Evolutionary conservation across 2,797 vertebrate genomes (phyloP), one percentile per base, ranked within the genome.

Genomic region (Bryconaethiops microstoma): DNA sequence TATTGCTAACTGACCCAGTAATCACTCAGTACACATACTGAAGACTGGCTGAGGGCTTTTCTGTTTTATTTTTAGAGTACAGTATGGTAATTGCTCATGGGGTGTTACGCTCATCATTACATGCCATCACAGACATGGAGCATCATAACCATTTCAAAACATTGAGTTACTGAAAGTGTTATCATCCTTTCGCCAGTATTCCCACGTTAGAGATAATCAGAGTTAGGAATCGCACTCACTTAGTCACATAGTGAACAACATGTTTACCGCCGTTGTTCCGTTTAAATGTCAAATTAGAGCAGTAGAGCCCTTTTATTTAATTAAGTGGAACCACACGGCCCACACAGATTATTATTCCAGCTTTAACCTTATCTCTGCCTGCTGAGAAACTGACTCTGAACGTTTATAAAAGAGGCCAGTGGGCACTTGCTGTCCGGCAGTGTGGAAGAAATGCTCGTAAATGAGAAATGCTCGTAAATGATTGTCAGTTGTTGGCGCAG

Each of bases 91-190:
- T 81, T 55, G 29, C 57, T 75, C 64, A 19, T 42, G 57, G 60
- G 60, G 9, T 65, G n/a, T 19, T 65, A 73, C 42, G 70, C n/a
- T 29, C 48, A 16, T 52, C 10, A 52, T 52, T 14, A 17, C n/a
- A 42, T 73, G 7, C 0, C 59, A 16, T 64, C 29, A 67, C 25
- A 62, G 81, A 74, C 81, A 78, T 63, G 67, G 52, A 54, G 72
- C 79, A 48, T 68, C 67, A 65, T 78, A 76, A 81, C 76, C 79
- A 79, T 76, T 81, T 39, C 5, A 39, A 78, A 71, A 77, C 39
- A 17, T 74, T 21, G 19, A 54, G 52, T 29, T 48, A 42, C 7
- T 67, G 42, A 64, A 64, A 64, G 63, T 39, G 60, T 35, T 16
- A 3, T 35, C 59, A 4, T 7, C 35, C 59, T 29, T 25, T 5